phyloP scores from a whole-genome alignment of 2,113 vertebrate genomes.

The Pogona vitticeps region DNA sequence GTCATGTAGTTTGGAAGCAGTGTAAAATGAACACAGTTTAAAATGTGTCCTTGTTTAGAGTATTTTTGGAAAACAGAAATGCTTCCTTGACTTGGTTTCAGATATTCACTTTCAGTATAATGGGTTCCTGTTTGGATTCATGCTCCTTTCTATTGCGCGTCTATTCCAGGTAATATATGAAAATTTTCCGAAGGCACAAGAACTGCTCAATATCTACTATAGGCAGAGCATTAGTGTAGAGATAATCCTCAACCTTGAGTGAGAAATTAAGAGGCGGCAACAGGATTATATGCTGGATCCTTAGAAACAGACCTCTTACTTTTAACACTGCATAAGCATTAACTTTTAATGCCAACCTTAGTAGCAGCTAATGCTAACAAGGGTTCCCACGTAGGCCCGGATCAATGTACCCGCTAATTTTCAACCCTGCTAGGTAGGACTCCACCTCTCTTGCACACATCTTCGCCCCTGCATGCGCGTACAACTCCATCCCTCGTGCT shows the following conservation, averaged over 20 bases:
- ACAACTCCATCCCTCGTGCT: too few relatives aligned
- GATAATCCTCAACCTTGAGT: background rate
- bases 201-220: background rate
- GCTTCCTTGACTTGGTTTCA: conserved; percentile 72
- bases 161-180: conserved; percentile 87
- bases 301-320: too few relatives aligned
- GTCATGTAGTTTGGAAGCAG: background rate
- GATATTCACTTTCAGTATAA: conserved; percentile 99
- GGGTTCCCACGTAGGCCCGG: too few relatives aligned
- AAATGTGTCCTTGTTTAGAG: background rate
- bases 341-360: too few relatives aligned
- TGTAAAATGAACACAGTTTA: background rate
- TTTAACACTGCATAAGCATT: too few relatives aligned
- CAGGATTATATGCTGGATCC: too few relatives aligned
- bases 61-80: conserved; percentile 8
- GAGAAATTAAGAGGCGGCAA: background rate
- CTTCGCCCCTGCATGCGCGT: too few relatives aligned
- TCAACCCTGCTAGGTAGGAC: too few relatives aligned
- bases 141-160: conserved; percentile 91
- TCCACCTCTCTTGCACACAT: too few relatives aligned
- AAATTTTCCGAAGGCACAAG: background rate
- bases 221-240: background rate
- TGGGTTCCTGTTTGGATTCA: conserved; percentile 91
- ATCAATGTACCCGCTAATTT: too few relatives aligned
- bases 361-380: too few relatives aligned